phyloP scores from a whole-genome alignment of 2,888 invertebrate genomes.

The Drosophila lacicola region DNA sequence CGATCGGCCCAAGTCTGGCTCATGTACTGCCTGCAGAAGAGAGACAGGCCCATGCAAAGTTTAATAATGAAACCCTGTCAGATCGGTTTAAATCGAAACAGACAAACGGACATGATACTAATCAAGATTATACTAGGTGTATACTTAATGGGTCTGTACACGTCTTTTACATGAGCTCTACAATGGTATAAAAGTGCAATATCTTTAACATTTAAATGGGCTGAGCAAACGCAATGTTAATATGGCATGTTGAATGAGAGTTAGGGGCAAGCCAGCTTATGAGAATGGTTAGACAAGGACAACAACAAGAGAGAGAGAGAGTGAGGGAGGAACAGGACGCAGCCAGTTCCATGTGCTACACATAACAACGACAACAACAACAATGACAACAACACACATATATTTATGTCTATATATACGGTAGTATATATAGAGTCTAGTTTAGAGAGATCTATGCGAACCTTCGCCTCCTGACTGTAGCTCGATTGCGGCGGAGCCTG shows the following conservation, averaged over 20 bases:
- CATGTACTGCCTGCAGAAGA: too few species aligned
- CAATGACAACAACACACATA: slow-evolving; percentile 36
- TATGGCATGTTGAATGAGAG: slow-evolving; percentile 28
- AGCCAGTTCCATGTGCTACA: slow-evolving; percentile 62
- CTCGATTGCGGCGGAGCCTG: slow-evolving; percentile 34
- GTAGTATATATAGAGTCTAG: slow-evolving; percentile 8
- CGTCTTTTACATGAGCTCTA: too few species aligned
- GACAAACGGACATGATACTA: too few species aligned
- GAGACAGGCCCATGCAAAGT: too few species aligned
- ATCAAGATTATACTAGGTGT: not conserved
- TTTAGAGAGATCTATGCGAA: slow-evolving; percentile 69
- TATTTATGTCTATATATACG: slow-evolving; percentile 10
- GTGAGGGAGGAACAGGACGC: slow-evolving; percentile 8
- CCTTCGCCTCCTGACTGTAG: slow-evolving; percentile 83
- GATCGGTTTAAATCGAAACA: too few species aligned
- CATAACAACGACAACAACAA: slow-evolving; percentile 55
- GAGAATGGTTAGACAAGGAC: slow-evolving; percentile 17
- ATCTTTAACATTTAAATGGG: not conserved
- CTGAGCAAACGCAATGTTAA: slow-evolving; percentile 18
- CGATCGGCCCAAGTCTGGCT: too few species aligned
- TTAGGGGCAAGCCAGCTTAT: slow-evolving; percentile 38
- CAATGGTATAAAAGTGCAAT: too few species aligned
- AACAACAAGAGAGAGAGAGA: slow-evolving; percentile 14
- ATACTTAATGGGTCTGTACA: not conserved
- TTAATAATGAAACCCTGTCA: too few species aligned